phyloP scores from a whole-genome alignment of 2,113 vertebrate species.

The Myodes glareolus region DNA sequence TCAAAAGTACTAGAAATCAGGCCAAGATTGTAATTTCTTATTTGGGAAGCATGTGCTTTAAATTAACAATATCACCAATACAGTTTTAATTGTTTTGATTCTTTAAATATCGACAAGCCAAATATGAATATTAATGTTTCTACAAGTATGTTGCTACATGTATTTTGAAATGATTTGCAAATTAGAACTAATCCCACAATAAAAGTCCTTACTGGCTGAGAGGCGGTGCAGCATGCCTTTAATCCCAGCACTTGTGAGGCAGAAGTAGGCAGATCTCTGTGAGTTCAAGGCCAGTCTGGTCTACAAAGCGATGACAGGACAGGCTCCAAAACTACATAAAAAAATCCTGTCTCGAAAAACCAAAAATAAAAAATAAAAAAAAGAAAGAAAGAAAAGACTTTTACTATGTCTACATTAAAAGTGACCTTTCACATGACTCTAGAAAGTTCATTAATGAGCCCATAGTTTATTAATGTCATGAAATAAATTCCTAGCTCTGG shows the following conservation, averaged over 20 bases:
- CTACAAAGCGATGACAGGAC: too few species aligned
- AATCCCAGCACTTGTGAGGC: too few species aligned
- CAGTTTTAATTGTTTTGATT: conserved; percentile 33
- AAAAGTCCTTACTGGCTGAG: not conserved
- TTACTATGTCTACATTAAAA: not conserved
- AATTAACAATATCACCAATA: not conserved
- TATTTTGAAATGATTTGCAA: not conserved
- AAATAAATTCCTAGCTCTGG: not conserved
- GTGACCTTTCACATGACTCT: not conserved
- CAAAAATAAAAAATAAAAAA: rapidly evolving
- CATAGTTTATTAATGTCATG: not conserved
- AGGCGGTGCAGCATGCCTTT: too few species aligned
- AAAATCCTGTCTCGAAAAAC: too few species aligned
- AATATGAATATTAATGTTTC: not conserved
- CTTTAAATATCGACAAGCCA: not conserved
- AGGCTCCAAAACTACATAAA: too few species aligned
- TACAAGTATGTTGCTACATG: not conserved
- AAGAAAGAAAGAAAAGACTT: too few species aligned
- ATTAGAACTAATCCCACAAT: not conserved
- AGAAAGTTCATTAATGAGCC: not conserved
- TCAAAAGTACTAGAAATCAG: not conserved
- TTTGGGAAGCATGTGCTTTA: not conserved
- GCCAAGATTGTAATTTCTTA: not conserved
- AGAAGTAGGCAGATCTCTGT: too few species aligned
- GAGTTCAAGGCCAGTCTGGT: too few species aligned